Evolutionary conservation across 30 jellyfish, hydroid and myxozoan species (phyloP), one percentile per base, ranked within the genome.

Genomic region (Aurelia aurita): DNA sequence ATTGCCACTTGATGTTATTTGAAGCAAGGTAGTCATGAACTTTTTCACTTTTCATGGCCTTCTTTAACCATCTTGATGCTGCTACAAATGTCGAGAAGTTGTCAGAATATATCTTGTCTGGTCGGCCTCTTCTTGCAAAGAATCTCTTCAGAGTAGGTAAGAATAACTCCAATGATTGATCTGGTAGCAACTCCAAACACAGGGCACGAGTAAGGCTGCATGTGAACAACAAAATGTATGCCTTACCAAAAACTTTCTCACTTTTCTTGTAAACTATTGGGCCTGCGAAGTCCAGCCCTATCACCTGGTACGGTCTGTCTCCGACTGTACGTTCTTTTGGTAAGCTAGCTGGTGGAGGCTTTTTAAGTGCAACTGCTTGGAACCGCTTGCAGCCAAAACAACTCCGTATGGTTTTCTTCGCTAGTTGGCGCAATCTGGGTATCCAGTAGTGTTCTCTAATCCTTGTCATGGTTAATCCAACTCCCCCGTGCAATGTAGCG

Each of bases 161-260:
- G 65, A 89, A 81, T 20, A 69, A 22, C 74, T 81, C 91, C 21
- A 59, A 9, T 23, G 91, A 45, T 60, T 72, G 87, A 59, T 89
- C 82, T 28, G 95, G 87, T 26, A 82, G 54, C 63, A 89, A 61
- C 31, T 88, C 97, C 23, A 88, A 60, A 72, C 66, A 49, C 8
- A 79, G 55, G 16, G 94, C 94, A 34, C 88, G 68, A 5, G 91
- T 64, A n/a, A 89, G 91, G 77, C 97, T 89, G 95, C 95, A 89
- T 3, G 87, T 64, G 78, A 69, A 73, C 19, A 89, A 79, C 11
- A 89, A 86, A 80, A 89, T 74, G 64, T 89, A 89, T 13, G 93
- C 94, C 58, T 89, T 89, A 7, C 80, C 80, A 51, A 23, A 72
- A 47, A 60, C 43, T 23, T 80, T 80, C 55, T 25, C 51, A 3